Evolutionary conservation across 2,888 invertebrate species (phyloP), one percentile per base, ranked within the genome.

Genomic region (Diabrotica balteata): DNA sequence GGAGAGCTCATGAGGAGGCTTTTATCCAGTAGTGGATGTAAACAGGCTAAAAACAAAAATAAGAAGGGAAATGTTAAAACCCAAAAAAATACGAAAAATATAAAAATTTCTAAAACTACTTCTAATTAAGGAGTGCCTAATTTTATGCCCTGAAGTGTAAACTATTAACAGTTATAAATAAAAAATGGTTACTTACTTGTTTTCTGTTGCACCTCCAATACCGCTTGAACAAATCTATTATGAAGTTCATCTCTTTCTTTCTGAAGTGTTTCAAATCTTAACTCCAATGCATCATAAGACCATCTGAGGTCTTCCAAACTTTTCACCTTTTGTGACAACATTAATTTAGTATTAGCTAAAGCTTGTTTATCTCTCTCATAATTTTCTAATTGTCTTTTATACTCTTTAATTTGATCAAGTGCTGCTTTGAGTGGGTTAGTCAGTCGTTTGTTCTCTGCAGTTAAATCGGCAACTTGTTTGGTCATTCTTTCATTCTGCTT

Each of bases 201-300:
- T 81, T 93, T 93, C 82, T 95, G 94, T 81, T 96, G 96, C 5
- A 96, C 89, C 79, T 96, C 96, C 52, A 94, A 85, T 58, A 97
- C 90, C 0, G 95, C 93, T 70, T 91, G 89, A 8, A 94, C 90
- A 82, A 97, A 96, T 80, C 91, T 88, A 5, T 87, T 83, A 79
- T 94, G 93, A 32, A 96, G 83, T 62, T 93, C 91, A 76, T 95
- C 91, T 9, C 94, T 87, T 80, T 97, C 96, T 1, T 85, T 85
- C 72, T 91, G 85, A 0, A 93, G 69, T 77, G 93, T 89, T 76
- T 93, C 93, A 80, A 93, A 94, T 72, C 93, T 88, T 71, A 95
- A 87, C 80, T 93, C 90, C 11, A 95, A 82, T 0, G 91, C 90
- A 77, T 90, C 90, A 53, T 88, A 87, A 67, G 89, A 88, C 89